Conservation (phyloP, 2,797 vertebrate genomes). For the Tamandua tetradactyla region DNA sequence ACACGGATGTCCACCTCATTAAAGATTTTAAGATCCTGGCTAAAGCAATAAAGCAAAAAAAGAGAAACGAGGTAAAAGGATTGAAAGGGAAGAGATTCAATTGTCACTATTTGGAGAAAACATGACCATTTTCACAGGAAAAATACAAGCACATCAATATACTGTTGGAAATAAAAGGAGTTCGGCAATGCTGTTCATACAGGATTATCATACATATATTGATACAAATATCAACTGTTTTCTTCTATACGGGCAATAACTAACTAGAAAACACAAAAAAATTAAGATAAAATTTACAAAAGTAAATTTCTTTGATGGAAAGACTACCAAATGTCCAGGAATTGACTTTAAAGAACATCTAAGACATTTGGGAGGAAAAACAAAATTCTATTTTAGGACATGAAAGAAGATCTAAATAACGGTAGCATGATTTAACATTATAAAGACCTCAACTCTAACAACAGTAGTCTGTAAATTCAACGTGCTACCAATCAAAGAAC, state of each 20-base stretch:
- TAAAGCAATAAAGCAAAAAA: background rate
- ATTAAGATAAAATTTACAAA: background rate
- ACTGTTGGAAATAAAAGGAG: background rate
- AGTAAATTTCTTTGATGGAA: too few relatives aligned
- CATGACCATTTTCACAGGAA: background rate
- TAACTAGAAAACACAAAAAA: conserved; percentile 16
- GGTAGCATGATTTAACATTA: background rate
- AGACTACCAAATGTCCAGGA: background rate
- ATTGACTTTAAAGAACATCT: background rate
- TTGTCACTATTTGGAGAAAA: background rate
- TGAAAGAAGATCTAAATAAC: background rate
- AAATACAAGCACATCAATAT: background rate
- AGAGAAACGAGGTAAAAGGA: background rate
- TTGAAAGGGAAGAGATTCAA: background rate
- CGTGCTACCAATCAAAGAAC: background rate
- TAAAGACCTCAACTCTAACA: background rate
- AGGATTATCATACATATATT: background rate
- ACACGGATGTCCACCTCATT: background rate
- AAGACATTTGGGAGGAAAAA: background rate
- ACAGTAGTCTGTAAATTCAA: background rate
- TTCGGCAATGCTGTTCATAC: background rate
- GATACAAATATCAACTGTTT: background rate
- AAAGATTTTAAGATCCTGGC: conserved; percentile 11
- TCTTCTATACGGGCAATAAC: background rate
- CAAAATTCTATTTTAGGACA: background rate